Evolutionary conservation across 2,888 invertebrate species (phyloP).

Genomic region (Polyommatus icarus): DNA sequence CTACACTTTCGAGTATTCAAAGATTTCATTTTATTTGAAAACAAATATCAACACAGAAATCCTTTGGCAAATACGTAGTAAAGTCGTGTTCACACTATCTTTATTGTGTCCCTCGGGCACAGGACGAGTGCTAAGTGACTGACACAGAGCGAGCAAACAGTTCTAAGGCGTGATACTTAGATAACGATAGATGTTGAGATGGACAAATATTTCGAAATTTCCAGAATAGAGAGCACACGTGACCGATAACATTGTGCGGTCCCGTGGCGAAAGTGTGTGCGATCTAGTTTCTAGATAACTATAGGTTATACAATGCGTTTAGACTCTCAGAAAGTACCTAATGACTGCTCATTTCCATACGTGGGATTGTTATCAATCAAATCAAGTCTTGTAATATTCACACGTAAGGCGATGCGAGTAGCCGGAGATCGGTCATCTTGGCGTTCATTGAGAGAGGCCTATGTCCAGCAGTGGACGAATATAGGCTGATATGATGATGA

Average conservation of each 20-base stretch:
- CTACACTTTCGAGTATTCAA: conserved; percentile 1
- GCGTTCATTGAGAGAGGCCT: too few relatives aligned
- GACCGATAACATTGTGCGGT: conserved; percentile 51
- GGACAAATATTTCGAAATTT: conserved; percentile 59
- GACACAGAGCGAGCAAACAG: conserved; percentile 33
- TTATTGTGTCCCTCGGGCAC: conserved; percentile 30
- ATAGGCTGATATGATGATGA: too few relatives aligned
- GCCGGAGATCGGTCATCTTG: too few relatives aligned
- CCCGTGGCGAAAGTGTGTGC: not conserved
- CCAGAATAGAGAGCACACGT: conserved; percentile 53
- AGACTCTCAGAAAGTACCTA: not conserved
- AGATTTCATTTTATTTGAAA: conserved; percentile 37
- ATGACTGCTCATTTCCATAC: not conserved
- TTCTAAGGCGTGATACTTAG: conserved; percentile 58
- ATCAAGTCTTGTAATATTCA: not conserved
- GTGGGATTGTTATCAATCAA: not conserved
- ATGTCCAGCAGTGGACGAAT: too few relatives aligned
- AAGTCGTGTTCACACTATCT: conserved; percentile 30
- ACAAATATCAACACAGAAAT: conserved; percentile 23
- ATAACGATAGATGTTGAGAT: conserved; percentile 51
- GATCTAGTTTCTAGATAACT: conserved; percentile 8
- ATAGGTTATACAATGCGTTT: conserved; percentile 3
- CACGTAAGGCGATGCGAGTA: too few relatives aligned
- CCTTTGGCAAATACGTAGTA: conserved; percentile 16
- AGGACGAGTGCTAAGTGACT: conserved; percentile 24